Evolutionary conservation across 2,797 vertebrate genomes (phyloP), one percentile per base, ranked within the genome.

Genomic region (Sebastes kiyomatsui): DNA sequence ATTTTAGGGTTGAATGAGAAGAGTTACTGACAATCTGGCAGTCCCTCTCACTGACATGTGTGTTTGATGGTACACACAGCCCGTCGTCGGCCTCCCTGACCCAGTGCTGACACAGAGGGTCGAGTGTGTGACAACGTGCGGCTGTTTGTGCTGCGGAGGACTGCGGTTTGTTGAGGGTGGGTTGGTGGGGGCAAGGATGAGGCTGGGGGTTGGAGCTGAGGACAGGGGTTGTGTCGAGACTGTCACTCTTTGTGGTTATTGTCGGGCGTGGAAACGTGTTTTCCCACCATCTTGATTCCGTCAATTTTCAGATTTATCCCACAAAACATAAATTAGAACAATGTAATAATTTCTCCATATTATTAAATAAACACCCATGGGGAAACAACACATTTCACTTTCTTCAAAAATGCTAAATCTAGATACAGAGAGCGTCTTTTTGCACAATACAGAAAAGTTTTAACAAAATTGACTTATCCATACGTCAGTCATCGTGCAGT

Each of bases 11-110:
- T 84, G 88, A 79, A 83, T 83, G 87, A 92, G 82, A 89, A 89
- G 85, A 90, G 85, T 90, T 86, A 85, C 84, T 90, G 91, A 93
- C 92, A 93, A 90, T 67, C 81, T 91, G 91, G 87, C 92, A 90
- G 86, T 84, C 90, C 81, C 82, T 92, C 91, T 85, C 88, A 52
- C 73, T 92, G 93, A 93, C 82, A 82, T 83, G 85, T 89, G 88
- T 88, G 92, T 90, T 91, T 89, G 91, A 91, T 81, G 88, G 88
- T 88, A 90, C 84, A 86, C 84, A 74, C 79, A 65, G 81, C 87
- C 85, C 52, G 70, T 73, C 42, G 32, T 60, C 84, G 6, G 87
- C 83, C 85, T 87, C 86, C 7, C 14, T 93, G 93, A 90, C 94
- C 92, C 87, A 9, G 5, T 35, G 87, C 92, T 92, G 93, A 91